Percentiles rank a stretch among this genome's conserved stretches.
Conservation (phyloP, 1,140 invertebrate species). For the Megathymus violae region DNA sequence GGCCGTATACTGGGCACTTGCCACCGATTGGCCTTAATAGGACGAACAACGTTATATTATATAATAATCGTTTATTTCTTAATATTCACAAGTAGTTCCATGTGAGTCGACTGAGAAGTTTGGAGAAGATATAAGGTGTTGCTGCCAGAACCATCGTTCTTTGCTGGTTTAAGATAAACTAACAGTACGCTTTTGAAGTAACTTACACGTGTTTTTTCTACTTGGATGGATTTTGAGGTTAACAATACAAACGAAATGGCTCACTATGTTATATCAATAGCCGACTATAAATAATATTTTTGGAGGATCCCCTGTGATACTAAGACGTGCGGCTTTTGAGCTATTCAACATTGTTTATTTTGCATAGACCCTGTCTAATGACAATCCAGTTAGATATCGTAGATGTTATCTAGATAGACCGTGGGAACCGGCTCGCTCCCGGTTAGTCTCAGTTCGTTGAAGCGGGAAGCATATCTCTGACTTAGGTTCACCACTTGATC, state of each 20-base stretch:
- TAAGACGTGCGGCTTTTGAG: neutral
- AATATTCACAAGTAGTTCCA: too few relatives aligned
- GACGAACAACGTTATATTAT: conserved; percentile 3
- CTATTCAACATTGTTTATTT: neutral
- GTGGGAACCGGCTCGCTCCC: conserved; percentile 1
- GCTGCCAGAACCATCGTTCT: too few relatives aligned
- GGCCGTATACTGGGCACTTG: conserved; percentile 15
- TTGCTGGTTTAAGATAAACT: too few relatives aligned
- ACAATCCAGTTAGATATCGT: neutral
- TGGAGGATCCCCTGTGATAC: too few relatives aligned
- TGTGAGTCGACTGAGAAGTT: too few relatives aligned
- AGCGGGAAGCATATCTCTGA: conserved; percentile 3
- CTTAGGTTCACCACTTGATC: neutral
- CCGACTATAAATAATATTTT: too few relatives aligned
- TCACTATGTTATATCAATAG: too few relatives aligned
- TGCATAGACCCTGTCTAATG: neutral
- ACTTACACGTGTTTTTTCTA: too few relatives aligned
- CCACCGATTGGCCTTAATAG: conserved; percentile 29
- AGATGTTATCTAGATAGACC: neutral
- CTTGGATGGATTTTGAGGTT: too few relatives aligned
- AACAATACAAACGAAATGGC: too few relatives aligned
- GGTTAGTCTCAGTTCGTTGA: conserved; percentile 1
- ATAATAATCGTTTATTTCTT: neutral
- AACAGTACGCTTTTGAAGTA: too few relatives aligned
- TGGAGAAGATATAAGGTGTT: too few relatives aligned